phyloP scores from a whole-genome alignment of 2,797 vertebrate genomes.

The Gallinago stenura region DNA sequence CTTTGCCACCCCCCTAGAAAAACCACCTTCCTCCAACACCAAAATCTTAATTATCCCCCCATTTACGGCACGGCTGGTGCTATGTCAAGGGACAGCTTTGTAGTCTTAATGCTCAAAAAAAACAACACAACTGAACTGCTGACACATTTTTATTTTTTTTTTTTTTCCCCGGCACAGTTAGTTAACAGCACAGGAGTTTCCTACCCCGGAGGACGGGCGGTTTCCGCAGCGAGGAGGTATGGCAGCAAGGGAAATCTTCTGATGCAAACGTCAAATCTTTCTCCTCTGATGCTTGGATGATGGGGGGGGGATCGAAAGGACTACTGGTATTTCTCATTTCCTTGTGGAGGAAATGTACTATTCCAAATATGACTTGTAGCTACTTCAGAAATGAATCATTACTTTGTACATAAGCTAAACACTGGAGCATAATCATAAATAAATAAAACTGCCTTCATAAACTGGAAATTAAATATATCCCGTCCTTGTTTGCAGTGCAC shows the following conservation, averaged over 20 bases:
- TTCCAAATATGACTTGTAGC: conserved; percentile 35
- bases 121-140: background rate
- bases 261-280: background rate
- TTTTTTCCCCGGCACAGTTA: background rate
- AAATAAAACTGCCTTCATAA: conserved; percentile 56
- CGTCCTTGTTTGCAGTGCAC: background rate
- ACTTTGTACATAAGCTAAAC: conserved; percentile 56
- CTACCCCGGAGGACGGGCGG: background rate
- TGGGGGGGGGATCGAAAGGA: background rate
- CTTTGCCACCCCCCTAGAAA: fast-evolving
- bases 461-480: conserved; percentile 65
- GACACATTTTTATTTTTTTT: background rate
- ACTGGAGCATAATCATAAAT: conserved; percentile 62
- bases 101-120: background rate
- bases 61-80: background rate
- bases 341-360: conserved; percentile 36
- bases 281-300: background rate
- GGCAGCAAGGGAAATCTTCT: background rate
- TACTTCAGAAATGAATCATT: conserved; percentile 62
- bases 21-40: background rate
- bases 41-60: background rate
- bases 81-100: background rate
- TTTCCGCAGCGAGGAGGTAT: background rate
- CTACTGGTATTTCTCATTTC: conserved; percentile 32
- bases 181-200: background rate